phyloP scores from a whole-genome alignment of 2,113 vertebrate genomes.

The Nothobranchius kuhntae region DNA sequence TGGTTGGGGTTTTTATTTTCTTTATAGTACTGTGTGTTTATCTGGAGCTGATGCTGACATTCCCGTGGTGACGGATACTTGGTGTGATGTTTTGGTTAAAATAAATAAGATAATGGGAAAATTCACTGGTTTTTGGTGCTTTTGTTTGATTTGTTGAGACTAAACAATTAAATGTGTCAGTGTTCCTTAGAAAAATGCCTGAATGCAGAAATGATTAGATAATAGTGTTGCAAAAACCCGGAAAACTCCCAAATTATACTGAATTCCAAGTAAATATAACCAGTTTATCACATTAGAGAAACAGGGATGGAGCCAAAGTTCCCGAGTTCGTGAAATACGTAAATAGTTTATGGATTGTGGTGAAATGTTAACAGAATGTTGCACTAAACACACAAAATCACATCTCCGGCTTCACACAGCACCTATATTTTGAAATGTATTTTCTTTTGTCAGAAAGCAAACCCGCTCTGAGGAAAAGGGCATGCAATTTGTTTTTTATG shows the following conservation, averaged over 20 bases:
- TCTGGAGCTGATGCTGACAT: slow-evolving; percentile 68
- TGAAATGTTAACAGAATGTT: slow-evolving; percentile 9
- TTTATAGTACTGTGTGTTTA: slow-evolving; percentile 72
- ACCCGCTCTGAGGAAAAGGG: slow-evolving; percentile 22
- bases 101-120: slow-evolving; percentile 28
- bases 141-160: not conserved
- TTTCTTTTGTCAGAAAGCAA: slow-evolving; percentile 15
- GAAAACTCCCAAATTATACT: too few species aligned
- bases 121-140: slow-evolving; percentile 11
- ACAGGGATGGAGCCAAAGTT: not conserved
- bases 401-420: slow-evolving; percentile 1
- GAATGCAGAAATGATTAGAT: too few species aligned
- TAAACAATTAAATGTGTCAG: too few species aligned
- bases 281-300: slow-evolving; percentile 6
- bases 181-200: too few species aligned
- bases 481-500: slow-evolving; percentile 35
- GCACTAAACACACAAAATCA: slow-evolving; percentile 15
- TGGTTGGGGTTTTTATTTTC: slow-evolving; percentile 59
- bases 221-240: too few species aligned
- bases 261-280: not conserved
- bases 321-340: too few species aligned
- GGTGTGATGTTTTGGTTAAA: slow-evolving; percentile 11
- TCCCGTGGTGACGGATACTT: slow-evolving; percentile 61
- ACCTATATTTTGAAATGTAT: slow-evolving; percentile 8
- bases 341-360: not conserved